Evolutionary conservation across 2,113 vertebrate species (phyloP), one percentile per base, ranked within the genome.

Genomic region (Globicephala melas): DNA sequence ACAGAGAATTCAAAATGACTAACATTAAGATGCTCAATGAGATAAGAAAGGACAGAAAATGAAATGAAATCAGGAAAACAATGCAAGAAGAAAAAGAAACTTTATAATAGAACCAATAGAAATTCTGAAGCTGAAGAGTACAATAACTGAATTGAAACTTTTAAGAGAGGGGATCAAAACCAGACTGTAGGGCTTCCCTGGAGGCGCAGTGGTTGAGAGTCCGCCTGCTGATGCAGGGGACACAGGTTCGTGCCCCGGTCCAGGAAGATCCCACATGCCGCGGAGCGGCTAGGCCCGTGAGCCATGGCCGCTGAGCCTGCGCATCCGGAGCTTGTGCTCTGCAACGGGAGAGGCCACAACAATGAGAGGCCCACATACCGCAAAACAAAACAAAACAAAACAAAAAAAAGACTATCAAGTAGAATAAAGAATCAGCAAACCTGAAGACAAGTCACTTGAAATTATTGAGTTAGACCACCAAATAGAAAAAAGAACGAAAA

Each of bases 1-100:
- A 77, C 33, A 65, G 67, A 81, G 5, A 96, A 89, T 84, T 89
- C 26, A 47, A 80, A 85, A 67, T 83, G 63, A 77, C 13, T 21
- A 44, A 71, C 26, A 73, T 58, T 44, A 85, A 60, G 41, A 89
- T 84, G 18, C 0, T 63, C 62, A 65, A 15, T 47, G 63, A 68
- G 41, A 47, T 82, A 58, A 82, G 68, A 83, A 20, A 96, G 18
- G 2, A 58, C 9, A 88, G 62, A 83, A 93, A 90, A 86, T 28
- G 62, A 47, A 83, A 67, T 38, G 5, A 90, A 83, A 55, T 83
- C 10, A 93, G 36, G 63, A 84, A 79, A 92, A 79, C 17, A 44
- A 47, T 55, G 10, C 36, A 88, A 4, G 9, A 87, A 95, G 36
- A 89, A 89, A 89, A 94, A 70, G 5, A 73, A 89, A 89, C 4